Evolutionary conservation across 2,888 invertebrate species (phyloP), one percentile per base, ranked within the genome.

Genomic region (Drosophila pegasa): DNA sequence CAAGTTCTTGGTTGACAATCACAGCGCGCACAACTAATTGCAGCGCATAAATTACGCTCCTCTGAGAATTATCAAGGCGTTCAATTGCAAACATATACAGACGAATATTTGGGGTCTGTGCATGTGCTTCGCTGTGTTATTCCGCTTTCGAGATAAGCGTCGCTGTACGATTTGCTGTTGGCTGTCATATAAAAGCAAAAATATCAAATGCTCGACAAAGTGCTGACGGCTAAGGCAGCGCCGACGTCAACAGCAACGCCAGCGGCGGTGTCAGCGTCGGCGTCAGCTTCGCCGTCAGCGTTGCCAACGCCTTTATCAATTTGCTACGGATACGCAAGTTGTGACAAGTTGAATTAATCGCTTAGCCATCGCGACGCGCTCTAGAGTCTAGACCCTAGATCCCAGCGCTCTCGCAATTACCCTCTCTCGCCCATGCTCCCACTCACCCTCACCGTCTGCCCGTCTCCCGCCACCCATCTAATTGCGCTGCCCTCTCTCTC

Each of bases 291-390:
- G 58, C 40, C 40, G 63, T 57, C 79, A 67, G 52, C 52, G 43
- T 18, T 40, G 68, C 45, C 68, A 61, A 63, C 57, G 71, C 73
- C 84, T 80, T 80, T 80, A 80, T 80, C 80, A 80, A 83, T 80
- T 75, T 68, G 59, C 71, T 54, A 76, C 65, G 55, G 74, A 52
- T 65, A 63, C 71, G 78, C 70, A 57, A 65, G 22, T 67, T 74
- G 48, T 79, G 85, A 75, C 88, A 79, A 71, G 61, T 73, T 72
- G 79, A 71, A 77, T 87, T 85, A 85, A 89, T 89, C 73, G 87
- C 40, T 78, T 66, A 75, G 67, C 78, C 74, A 75, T 55, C 61
- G 60, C 16, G 43, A 22, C 47, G 60, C 35, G 45, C 60, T 66
- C 40, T 43, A 37, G 38, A 54, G 16, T 33, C 54, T 33, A 54